A percentile compares a stretch with the other conserved stretches of the same genome.
phyloP scores from a whole-genome alignment of 2,113 vertebrate species.

The Elephas maximus region DNA sequence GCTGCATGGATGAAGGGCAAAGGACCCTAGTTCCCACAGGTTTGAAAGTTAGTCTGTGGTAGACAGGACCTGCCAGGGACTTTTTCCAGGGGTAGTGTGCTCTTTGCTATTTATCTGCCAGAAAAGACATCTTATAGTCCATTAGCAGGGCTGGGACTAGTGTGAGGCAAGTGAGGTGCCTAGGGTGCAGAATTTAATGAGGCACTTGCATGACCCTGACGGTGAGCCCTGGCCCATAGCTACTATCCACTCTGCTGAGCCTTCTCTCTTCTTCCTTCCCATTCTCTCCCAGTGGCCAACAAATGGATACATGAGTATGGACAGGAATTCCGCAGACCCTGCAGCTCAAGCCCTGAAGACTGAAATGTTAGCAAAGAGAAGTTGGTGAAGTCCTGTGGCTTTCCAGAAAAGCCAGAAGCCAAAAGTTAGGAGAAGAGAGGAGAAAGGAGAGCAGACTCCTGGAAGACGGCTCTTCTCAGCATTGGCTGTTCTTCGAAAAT shows the following conservation, averaged over 20 bases:
- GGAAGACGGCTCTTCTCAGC: background rate
- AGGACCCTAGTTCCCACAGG: background rate
- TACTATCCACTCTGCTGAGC: background rate
- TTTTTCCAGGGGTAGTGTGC: background rate
- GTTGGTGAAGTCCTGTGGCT: background rate
- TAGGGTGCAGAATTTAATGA: background rate
- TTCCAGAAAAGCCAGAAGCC: constrained; percentile 38
- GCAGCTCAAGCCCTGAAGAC: constrained; percentile 89
- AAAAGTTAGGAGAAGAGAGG: background rate
- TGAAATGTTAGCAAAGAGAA: constrained; percentile 82
- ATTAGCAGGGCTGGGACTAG: background rate
- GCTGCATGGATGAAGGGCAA: background rate
- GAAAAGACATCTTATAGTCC: background rate
- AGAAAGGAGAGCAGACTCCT: background rate
- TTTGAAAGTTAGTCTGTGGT: background rate
- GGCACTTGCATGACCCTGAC: fast-evolving
- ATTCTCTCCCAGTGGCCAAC: constrained; percentile 93
- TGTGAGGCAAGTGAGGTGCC: background rate
- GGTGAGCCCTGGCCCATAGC: background rate
- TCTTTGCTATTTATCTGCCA: background rate
- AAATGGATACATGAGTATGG: constrained; percentile 97
- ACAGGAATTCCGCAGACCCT: constrained; percentile 95
- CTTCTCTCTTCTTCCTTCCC: background rate
- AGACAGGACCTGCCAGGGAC: background rate
- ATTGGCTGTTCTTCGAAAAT: background rate